Evolutionary conservation across 2,888 invertebrate species (phyloP).

Genomic region (Mesorhabditis spiculigera): DNA sequence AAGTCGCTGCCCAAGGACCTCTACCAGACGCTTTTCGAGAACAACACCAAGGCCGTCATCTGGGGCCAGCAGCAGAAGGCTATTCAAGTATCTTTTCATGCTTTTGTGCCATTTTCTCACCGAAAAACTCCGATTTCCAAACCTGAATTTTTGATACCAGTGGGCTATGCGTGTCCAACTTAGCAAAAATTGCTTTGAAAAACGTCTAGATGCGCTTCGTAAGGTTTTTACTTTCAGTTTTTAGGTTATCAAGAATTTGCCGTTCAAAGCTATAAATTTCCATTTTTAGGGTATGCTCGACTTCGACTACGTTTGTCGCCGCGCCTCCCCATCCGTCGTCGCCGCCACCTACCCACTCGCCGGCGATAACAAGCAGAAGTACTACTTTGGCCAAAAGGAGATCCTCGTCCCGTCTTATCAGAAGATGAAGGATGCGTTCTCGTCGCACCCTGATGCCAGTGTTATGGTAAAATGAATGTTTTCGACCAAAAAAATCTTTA

Average conservation of each 20-base stretch:
- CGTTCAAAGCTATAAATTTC: no score
- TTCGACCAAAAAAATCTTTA: no score
- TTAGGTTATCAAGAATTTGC: no score
- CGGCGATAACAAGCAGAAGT: conserved; percentile 93
- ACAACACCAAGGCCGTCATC: conserved; percentile 72
- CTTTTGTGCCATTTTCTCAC: no score
- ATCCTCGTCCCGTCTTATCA: conserved; percentile 75
- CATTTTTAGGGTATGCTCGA: conserved; percentile 81
- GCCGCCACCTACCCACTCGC: conserved; percentile 97
- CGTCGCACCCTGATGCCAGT: conserved; percentile 87
- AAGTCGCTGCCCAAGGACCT: conserved; percentile 12
- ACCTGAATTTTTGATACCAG: background rate
- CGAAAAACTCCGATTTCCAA: no score
- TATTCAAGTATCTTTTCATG: conserved; percentile 63
- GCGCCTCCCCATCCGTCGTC: conserved; percentile 79
- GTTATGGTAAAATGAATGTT: conserved; percentile 72
- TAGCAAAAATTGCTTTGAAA: no score
- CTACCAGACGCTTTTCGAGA: conserved; percentile 44
- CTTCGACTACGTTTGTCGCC: conserved; percentile 87
- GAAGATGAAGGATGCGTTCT: conserved; percentile 92
- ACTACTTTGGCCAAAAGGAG: conserved; percentile 93
- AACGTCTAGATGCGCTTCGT: background rate
- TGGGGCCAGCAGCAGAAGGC: conserved; percentile 99
- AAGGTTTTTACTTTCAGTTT: background rate
- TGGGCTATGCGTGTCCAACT: no score